Conservation (phyloP, 2,113 vertebrate genomes). For the Oncorhynchus keta region DNA sequence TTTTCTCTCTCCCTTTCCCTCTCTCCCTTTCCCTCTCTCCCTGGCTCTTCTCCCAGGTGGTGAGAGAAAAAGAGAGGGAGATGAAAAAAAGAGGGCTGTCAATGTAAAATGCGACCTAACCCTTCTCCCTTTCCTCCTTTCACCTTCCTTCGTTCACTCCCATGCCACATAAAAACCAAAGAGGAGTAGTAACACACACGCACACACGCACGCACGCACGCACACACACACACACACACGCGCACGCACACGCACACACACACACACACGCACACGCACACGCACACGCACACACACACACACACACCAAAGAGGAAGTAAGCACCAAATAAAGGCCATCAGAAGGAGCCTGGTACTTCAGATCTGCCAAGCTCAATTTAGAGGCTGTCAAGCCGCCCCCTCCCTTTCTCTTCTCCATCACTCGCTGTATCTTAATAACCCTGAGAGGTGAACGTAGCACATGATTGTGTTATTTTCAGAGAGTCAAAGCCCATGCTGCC, state of each 20-base stretch:
- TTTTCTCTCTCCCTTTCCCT: slow-evolving; percentile 20
- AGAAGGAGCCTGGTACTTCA: slow-evolving; percentile 48
- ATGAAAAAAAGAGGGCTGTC: slow-evolving; percentile 7
- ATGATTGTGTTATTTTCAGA: slow-evolving; percentile 64
- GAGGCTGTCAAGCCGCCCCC: slow-evolving; percentile 34
- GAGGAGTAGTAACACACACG: too few relatives aligned
- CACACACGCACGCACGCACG: too few relatives aligned
- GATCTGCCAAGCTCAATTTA: background rate
- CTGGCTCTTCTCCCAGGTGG: background rate
- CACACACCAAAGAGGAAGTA: slow-evolving; percentile 13
- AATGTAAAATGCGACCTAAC: slow-evolving; percentile 22
- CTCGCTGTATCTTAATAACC: slow-evolving; percentile 46
- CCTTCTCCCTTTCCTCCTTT: slow-evolving; percentile 2
- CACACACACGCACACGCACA: too few relatives aligned
- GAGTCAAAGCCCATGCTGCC: slow-evolving; percentile 53
- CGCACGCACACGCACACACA: too few relatives aligned
- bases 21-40: slow-evolving; percentile 3
- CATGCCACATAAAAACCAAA: background rate
- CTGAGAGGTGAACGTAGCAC: slow-evolving; percentile 61
- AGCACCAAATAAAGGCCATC: slow-evolving; percentile 54
- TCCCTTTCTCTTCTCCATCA: slow-evolving; percentile 7
- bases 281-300: too few relatives aligned
- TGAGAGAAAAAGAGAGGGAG: slow-evolving; percentile 23
- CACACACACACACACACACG: too few relatives aligned
- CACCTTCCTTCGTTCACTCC: background rate